Conservation (phyloP, 2,113 vertebrate genomes). For the Acanthochromis polyacanthus region DNA sequence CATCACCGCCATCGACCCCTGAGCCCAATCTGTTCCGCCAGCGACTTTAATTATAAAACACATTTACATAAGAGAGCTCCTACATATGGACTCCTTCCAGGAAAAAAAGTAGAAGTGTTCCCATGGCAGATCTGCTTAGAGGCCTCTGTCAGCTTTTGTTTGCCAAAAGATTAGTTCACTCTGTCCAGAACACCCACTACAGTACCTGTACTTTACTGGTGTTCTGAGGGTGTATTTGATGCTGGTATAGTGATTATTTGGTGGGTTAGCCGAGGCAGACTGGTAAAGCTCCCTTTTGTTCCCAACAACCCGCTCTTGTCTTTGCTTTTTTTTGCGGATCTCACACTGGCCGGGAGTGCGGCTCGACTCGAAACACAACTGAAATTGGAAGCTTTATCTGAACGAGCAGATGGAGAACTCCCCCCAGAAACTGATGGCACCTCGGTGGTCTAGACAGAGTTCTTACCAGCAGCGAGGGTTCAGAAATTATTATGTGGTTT, state of each 20-base stretch:
- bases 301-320: slow-evolving; percentile 27
- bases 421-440: slow-evolving; percentile 40
- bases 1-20: neutral
- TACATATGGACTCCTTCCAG: slow-evolving; percentile 29
- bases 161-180: slow-evolving; percentile 33
- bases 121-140: neutral
- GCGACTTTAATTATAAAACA: slow-evolving; percentile 51
- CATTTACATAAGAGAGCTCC: slow-evolving; percentile 40
- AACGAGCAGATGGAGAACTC: slow-evolving; percentile 64
- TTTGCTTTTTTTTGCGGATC: slow-evolving; percentile 16
- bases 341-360: slow-evolving; percentile 17
- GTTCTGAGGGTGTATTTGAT: slow-evolving; percentile 12
- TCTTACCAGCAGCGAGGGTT: slow-evolving; percentile 43
- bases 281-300: slow-evolving; percentile 30
- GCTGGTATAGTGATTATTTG: neutral
- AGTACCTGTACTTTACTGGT: neutral
- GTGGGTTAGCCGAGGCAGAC: slow-evolving; percentile 32
- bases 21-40: slow-evolving; percentile 18
- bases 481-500: slow-evolving; percentile 63
- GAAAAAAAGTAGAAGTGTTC: slow-evolving; percentile 22
- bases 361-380: slow-evolving; percentile 43
- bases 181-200: slow-evolving; percentile 20
- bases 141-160: slow-evolving; percentile 16
- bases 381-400: slow-evolving; percentile 69
- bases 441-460: slow-evolving; percentile 37